A percentile compares a stretch with the other conserved stretches of the same genome.
Conservation (phyloP, 2,888 invertebrate species). For the Brachyptera risi region DNA sequence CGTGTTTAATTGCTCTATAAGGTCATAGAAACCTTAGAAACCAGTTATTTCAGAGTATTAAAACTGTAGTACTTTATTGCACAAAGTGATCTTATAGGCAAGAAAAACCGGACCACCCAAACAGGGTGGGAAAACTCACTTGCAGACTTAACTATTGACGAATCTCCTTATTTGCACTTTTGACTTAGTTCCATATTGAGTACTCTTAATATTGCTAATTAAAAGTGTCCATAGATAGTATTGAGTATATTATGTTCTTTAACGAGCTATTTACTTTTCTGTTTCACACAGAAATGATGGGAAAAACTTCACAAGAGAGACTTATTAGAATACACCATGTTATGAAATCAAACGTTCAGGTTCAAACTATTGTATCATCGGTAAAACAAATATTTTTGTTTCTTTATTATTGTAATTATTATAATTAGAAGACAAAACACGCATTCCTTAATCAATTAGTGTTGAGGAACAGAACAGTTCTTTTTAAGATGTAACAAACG, state of each 20-base stretch:
- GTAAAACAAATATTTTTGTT: no score
- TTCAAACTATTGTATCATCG: no score
- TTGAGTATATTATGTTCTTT: not conserved
- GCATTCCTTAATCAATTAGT: no score
- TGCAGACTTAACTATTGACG: not conserved
- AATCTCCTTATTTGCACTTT: slow-evolving; percentile 10
- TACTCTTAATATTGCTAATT: slow-evolving; percentile 9
- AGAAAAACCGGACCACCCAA: slow-evolving; percentile 16
- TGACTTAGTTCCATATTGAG: slow-evolving; percentile 15
- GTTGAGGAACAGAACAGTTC: no score
- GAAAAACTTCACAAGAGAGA: no score
- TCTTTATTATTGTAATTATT: no score
- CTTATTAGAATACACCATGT: no score
- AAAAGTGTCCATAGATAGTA: slow-evolving; percentile 7
- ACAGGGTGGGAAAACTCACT: slow-evolving; percentile 8
- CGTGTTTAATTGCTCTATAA: not conserved
- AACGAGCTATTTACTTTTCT: no score
- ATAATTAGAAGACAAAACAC: no score
- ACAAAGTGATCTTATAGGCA: slow-evolving; percentile 2
- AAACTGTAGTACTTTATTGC: not conserved
- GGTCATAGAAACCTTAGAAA: not conserved
- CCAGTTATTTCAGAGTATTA: slow-evolving; percentile 7
- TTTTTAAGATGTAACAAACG: no score
- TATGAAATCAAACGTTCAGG: no score
- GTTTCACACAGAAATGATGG: not conserved